Conservation (phyloP, 2,113 vertebrate species). For the Mesembrinibis cayennensis region DNA sequence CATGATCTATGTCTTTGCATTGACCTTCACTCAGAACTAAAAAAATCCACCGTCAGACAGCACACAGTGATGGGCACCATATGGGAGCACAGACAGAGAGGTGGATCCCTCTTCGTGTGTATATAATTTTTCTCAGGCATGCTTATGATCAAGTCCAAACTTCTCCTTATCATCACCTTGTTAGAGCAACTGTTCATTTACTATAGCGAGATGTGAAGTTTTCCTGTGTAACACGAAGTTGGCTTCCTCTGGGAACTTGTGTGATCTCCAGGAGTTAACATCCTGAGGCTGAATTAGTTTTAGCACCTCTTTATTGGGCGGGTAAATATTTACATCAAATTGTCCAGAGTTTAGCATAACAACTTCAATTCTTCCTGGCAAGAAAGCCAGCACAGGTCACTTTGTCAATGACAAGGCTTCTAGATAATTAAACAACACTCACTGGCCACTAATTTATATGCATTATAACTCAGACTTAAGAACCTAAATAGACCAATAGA, state of each 20-base stretch:
- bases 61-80: neutral
- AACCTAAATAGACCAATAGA: constrained; percentile 43
- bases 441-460: constrained; percentile 54
- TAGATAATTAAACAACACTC: constrained; percentile 63
- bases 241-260: neutral
- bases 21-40: neutral
- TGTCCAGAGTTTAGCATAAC: constrained; percentile 53
- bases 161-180: neutral
- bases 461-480: constrained; percentile 57
- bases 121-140: neutral
- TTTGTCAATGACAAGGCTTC: constrained; percentile 41
- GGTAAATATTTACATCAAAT: constrained; percentile 61
- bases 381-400: constrained; percentile 26
- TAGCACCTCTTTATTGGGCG: constrained; percentile 42
- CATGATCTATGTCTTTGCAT: neutral
- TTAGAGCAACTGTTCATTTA: neutral
- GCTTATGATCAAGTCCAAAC: neutral
- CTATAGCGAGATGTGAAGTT: neutral
- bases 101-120: neutral
- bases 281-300: constrained; percentile 39
- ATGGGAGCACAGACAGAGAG: neutral
- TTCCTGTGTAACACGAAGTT: neutral
- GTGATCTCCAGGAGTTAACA: constrained; percentile 40
- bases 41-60: neutral
- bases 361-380: constrained; percentile 50